A percentile compares a stretch with the other conserved stretches of the same genome.
phyloP scores from a whole-genome alignment of 2,113 vertebrate genomes.

The Phyllostomus discolor region DNA sequence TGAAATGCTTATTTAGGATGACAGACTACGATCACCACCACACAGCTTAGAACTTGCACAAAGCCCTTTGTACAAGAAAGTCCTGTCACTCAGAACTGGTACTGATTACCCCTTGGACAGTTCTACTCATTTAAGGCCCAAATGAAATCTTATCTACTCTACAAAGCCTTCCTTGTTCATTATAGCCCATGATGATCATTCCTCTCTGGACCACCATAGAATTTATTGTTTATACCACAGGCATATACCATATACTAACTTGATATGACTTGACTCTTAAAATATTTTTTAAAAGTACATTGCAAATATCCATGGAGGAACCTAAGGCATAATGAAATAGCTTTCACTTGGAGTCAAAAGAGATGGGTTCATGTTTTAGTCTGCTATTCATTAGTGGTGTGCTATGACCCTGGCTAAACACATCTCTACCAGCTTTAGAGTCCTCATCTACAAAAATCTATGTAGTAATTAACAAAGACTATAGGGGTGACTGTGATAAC shows the following conservation, averaged over 20 bases:
- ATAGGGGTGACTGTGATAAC: not conserved
- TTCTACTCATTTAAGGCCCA: not conserved
- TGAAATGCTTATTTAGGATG: not conserved
- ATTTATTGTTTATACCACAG: not conserved
- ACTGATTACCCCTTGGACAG: not conserved
- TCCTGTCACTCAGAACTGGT: not conserved
- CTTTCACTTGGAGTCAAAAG: not conserved
- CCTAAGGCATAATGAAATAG: not conserved
- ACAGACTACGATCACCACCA: not conserved
- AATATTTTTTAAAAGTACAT: not conserved
- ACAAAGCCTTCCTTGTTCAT: not conserved
- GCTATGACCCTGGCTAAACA: not conserved
- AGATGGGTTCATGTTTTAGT: not conserved
- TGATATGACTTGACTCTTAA: not conserved
- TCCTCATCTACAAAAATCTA: not conserved
- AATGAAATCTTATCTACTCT: not conserved
- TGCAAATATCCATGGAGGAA: not conserved
- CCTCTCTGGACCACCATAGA: not conserved
- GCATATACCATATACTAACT: not conserved
- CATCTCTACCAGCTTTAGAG: not conserved
- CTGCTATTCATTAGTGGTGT: not conserved
- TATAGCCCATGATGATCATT: not conserved
- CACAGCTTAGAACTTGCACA: not conserved
- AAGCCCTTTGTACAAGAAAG: not conserved
- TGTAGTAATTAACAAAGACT: not conserved